phyloP scores from a whole-genome alignment of 2,113 vertebrate species.

The Procavia capensis region DNA sequence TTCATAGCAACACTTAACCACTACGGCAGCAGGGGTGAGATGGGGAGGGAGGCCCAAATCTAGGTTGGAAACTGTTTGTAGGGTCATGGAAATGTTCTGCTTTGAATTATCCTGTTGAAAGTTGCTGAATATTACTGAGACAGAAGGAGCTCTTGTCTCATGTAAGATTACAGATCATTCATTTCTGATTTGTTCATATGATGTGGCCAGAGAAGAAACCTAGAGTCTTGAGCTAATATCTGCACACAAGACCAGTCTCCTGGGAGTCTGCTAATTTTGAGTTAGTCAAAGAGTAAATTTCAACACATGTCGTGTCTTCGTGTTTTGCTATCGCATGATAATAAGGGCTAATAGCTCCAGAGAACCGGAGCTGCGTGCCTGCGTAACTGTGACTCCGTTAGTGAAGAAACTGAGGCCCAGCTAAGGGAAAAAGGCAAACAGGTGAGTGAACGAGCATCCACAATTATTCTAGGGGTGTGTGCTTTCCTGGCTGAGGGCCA shows the following conservation, averaged over 20 bases:
- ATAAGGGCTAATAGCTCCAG: not conserved
- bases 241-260: not conserved
- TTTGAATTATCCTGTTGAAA: not conserved
- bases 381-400: not conserved
- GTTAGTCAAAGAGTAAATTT: not conserved
- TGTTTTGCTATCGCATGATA: not conserved
- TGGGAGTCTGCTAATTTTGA: not conserved
- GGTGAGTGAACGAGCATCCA: not conserved
- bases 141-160: not conserved
- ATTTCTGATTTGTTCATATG: not conserved
- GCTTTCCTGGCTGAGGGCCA: not conserved
- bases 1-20: too few relatives aligned
- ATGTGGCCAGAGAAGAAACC: not conserved
- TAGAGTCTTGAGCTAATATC: not conserved
- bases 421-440: not conserved
- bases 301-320: not conserved
- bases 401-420: not conserved
- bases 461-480: not conserved
- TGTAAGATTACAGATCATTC: not conserved
- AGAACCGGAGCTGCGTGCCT: not conserved
- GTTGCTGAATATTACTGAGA: not conserved
- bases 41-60: too few relatives aligned
- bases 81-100: too few relatives aligned
- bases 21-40: too few relatives aligned
- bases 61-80: not conserved